phyloP scores from a whole-genome alignment of 2,113 vertebrate genomes.

The Rhinopomastus cyanomelas region DNA sequence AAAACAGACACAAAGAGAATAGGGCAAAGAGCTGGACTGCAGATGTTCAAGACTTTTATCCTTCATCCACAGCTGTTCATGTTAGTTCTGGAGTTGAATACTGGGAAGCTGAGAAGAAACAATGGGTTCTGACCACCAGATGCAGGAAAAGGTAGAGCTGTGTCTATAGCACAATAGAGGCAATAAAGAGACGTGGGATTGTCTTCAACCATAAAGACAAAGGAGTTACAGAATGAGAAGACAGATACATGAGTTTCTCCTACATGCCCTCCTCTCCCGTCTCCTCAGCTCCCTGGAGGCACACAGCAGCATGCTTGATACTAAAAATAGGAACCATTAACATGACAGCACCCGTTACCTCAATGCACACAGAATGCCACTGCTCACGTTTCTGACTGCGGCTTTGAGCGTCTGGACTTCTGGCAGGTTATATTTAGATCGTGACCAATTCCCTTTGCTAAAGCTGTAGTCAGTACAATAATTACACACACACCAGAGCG shows the following conservation, averaged over 20 bases:
- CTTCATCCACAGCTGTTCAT: not conserved
- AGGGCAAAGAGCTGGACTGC: not conserved
- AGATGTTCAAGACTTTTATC: not conserved
- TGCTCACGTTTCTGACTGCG: conserved; percentile 10
- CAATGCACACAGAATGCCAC: not conserved
- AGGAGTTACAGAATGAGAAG: not conserved
- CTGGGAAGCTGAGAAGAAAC: not conserved
- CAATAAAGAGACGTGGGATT: not conserved
- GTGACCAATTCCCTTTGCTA: conserved; percentile 6
- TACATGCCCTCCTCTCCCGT: not conserved
- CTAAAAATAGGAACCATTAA: conserved; percentile 5
- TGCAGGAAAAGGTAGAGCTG: conserved; percentile 14
- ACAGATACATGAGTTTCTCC: not conserved
- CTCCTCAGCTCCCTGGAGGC: not conserved
- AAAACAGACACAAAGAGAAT: not conserved
- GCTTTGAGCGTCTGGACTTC: not conserved
- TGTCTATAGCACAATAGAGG: not conserved
- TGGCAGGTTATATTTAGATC: conserved; percentile 43
- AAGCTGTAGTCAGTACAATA: conserved; percentile 10
- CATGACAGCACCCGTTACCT: not conserved
- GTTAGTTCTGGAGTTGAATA: not conserved
- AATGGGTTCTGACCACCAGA: conserved; percentile 35
- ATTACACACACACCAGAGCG: conserved; percentile 3
- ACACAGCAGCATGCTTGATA: not conserved
- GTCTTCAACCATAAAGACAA: not conserved